phyloP scores from a whole-genome alignment of 2,797 vertebrate species.

The Triplophysa bombifrons region DNA sequence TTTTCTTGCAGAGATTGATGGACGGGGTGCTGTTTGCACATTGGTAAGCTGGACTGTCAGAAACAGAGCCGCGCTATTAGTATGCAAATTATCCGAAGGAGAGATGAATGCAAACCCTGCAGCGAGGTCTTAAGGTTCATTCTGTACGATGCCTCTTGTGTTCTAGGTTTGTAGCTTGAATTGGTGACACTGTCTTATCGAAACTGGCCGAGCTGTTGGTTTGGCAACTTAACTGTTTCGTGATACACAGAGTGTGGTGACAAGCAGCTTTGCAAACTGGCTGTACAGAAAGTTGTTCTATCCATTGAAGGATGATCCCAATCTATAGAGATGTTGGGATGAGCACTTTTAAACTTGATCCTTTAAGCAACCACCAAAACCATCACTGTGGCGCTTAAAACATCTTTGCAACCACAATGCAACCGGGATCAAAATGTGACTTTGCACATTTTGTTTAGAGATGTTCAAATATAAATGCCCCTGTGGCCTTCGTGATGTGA shows the following conservation, averaged over 20 bases:
- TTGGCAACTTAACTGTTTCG: conserved; percentile 12
- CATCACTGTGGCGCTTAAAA: background rate
- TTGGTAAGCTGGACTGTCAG: background rate
- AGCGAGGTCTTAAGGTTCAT: background rate
- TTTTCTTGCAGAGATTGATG: conserved; percentile 29
- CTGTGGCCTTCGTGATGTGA: background rate
- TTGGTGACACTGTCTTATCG: conserved; percentile 6
- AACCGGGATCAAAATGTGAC: background rate
- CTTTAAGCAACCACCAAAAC: background rate
- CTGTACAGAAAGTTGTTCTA: background rate
- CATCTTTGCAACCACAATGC: background rate
- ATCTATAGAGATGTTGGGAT: background rate
- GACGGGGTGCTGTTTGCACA: conserved; percentile 24
- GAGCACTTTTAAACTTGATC: background rate
- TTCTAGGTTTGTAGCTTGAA: background rate
- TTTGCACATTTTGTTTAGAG: background rate
- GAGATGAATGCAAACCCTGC: conserved; percentile 12
- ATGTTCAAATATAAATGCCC: background rate
- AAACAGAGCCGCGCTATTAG: conserved; percentile 30
- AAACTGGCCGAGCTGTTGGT: background rate
- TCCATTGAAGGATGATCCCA: background rate
- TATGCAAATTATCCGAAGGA: conserved; percentile 38
- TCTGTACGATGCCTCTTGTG: background rate
- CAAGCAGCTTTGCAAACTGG: conserved; percentile 12
- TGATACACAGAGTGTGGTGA: background rate